Conservation (phyloP, 2,888 invertebrate genomes). For the Drosophila nr. perissopoda region DNA sequence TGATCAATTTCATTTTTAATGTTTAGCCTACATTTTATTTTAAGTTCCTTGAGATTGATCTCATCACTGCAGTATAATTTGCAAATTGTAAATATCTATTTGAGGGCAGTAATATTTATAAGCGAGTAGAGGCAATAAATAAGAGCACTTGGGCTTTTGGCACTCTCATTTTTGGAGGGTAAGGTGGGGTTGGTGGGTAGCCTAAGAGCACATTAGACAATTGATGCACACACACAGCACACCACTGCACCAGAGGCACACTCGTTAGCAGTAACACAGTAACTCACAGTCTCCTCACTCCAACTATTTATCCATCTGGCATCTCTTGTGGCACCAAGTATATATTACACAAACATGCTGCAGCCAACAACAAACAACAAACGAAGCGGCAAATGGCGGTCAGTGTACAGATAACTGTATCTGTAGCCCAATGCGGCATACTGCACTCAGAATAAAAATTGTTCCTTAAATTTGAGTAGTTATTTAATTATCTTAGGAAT, state of each 20-base stretch:
- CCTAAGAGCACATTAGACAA: constrained; percentile 41
- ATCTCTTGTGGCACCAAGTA: constrained; percentile 31
- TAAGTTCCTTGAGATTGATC: not conserved
- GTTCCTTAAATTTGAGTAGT: not conserved
- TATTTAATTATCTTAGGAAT: not conserved
- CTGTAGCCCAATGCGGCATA: constrained; percentile 31
- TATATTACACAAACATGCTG: constrained; percentile 33
- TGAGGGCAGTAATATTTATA: not conserved
- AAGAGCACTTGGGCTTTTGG: not conserved
- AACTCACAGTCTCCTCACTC: constrained; percentile 38
- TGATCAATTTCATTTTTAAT: too few relatives aligned
- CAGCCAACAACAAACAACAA: constrained; percentile 29
- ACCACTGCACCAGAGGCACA: constrained; percentile 45
- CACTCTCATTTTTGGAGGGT: not conserved
- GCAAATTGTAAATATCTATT: not conserved
- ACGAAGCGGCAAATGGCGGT: constrained; percentile 32
- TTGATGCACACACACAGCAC: constrained; percentile 38
- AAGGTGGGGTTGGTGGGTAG: not conserved
- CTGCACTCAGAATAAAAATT: not conserved
- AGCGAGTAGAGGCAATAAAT: constrained; percentile 14
- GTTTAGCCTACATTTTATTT: not conserved
- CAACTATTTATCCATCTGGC: constrained; percentile 16
- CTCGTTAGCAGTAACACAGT: constrained; percentile 27
- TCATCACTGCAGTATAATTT: not conserved
- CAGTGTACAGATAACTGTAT: constrained; percentile 6